Base-by-base conservation (phyloP, 2,797 vertebrate species). In the Melanotaenia nigrans region DNA sequence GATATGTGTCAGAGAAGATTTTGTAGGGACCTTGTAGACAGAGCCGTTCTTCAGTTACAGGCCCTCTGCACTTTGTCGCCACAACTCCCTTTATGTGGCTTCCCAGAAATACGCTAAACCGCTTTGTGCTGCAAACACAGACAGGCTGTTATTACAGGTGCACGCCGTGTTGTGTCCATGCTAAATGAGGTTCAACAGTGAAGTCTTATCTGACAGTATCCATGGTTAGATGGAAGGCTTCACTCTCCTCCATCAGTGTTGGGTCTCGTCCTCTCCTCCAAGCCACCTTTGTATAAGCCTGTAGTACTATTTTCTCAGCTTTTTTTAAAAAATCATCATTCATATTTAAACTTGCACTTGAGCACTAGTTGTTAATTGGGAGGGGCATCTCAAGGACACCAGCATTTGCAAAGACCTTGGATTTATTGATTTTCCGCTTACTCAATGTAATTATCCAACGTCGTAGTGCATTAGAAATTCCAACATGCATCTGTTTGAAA, bases 141-240 rank as follows among this genome's bases (percentile, higher is more conserved):
- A 85, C 81, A 64, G 81, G 56, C 82, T 91, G 89, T 92, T 91
- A 77, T 91, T 91, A 75, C 88, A 92, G 90, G 85, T 91, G 84
- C 83, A 49, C 33, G 40, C 25, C 16, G 77, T 82, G 85, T 90
- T 84, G 80, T 88, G 86, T 86, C 85, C 68, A 33, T 4, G 56
- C 61, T 79, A 81, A 86, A 84, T 84, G 78, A 77, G 85, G 86
- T 86, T 83, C 59, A 65, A 82, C 86, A 75, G 14, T n/a, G 18
- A 59, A 47, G 60, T 22, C 75, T 73, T 45, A 64, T 68, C 69
- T 73, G 47, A 65, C 68, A 65, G 56, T 59, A 28, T 64, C 49
- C 28, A 18, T 10, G 71, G 78, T 53, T 30, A 59, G 51, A 11
- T 63, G 66, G 53, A 5, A 47, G n/a, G 20, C 61, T 66, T 24